A percentile compares a stretch with the other conserved stretches of the same genome.
phyloP scores from a whole-genome alignment of 2,888 invertebrate genomes.

The Erpobdella octoculata region DNA sequence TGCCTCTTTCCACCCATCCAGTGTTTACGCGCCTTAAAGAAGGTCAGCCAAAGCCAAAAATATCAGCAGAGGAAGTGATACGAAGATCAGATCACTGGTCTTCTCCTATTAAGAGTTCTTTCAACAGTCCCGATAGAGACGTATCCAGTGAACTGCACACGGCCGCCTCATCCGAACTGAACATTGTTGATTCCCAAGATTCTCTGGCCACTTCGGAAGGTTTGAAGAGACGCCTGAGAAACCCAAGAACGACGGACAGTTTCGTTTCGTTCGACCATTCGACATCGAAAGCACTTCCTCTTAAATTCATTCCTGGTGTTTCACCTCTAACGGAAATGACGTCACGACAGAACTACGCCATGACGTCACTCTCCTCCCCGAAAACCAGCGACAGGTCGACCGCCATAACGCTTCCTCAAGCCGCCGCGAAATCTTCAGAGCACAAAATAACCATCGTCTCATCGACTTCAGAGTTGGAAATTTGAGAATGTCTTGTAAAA shows the following conservation, averaged over 20 bases:
- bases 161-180: neutral
- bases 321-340: no score
- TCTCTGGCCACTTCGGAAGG: neutral
- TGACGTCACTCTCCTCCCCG: neutral
- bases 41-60: neutral
- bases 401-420: neutral
- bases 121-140: neutral
- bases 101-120: neutral
- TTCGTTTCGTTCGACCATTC: neutral
- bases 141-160: neutral
- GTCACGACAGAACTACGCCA: neutral
- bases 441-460: neutral
- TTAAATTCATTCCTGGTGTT: no score
- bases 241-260: neutral
- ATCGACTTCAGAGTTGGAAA: neutral
- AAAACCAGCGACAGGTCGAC: neutral
- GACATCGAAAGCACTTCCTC: no score
- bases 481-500: neutral
- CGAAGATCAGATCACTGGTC: neutral
- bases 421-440: neutral
- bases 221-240: neutral
- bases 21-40: neutral
- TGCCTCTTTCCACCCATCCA: slow-evolving; percentile 18
- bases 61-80: neutral
- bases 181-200: neutral